Evolutionary conservation across 2,113 vertebrate species (phyloP).

Genomic region (Oryzias melastigma): DNA sequence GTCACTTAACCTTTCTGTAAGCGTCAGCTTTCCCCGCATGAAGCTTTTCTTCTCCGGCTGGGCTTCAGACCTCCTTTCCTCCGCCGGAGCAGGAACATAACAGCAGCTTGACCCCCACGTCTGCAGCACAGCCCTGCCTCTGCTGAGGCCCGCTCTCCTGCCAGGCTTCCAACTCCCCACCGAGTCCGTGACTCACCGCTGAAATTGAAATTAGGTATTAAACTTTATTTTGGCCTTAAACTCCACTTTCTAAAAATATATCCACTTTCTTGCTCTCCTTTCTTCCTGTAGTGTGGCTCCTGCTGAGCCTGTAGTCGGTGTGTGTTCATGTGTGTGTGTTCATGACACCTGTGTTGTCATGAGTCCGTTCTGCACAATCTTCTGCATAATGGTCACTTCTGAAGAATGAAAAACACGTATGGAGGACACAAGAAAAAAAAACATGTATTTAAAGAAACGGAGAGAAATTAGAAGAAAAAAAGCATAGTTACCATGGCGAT

Average conservation of each 20-base stretch:
- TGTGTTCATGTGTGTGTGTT: background rate
- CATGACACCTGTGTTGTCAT: slow-evolving; percentile 13
- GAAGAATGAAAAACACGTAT: background rate
- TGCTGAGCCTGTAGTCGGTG: slow-evolving; percentile 2
- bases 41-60: slow-evolving; percentile 1
- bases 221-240: slow-evolving; percentile 15
- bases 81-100: slow-evolving; percentile 28
- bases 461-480: slow-evolving; percentile 6
- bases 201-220: slow-evolving; percentile 58
- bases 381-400: background rate
- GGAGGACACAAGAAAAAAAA: background rate
- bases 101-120: slow-evolving; percentile 33
- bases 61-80: slow-evolving; percentile 12
- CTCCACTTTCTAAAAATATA: slow-evolving; percentile 37
- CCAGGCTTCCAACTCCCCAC: slow-evolving; percentile 25
- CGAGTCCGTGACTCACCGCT: slow-evolving; percentile 11
- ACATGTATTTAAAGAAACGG: slow-evolving; percentile 1
- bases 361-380: slow-evolving; percentile 8
- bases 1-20: slow-evolving; percentile 43
- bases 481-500: slow-evolving; percentile 50
- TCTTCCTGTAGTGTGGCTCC: slow-evolving; percentile 24
- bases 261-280: slow-evolving; percentile 29
- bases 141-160: background rate
- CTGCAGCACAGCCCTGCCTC: slow-evolving; percentile 1
- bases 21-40: slow-evolving; percentile 32